Conservation (phyloP, 2,797 vertebrate genomes). For the Avahi laniger region DNA sequence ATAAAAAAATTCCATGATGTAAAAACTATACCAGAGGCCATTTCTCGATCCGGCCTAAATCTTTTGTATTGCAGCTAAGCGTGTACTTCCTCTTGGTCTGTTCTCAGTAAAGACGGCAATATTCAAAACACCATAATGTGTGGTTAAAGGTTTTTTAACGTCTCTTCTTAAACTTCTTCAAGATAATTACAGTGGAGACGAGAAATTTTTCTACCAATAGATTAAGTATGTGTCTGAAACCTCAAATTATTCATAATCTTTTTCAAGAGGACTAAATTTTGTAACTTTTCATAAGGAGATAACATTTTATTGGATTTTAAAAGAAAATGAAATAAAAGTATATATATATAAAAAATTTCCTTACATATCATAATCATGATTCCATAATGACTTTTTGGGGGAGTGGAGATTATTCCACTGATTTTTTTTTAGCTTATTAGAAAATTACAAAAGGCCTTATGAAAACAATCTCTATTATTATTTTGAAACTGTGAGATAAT, state of each 20-base stretch:
- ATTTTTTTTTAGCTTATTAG: slow-evolving; percentile 40
- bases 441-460: slow-evolving; percentile 25
- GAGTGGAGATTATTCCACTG: background rate
- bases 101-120: background rate
- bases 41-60: background rate
- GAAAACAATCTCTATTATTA: slow-evolving; percentile 31
- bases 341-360: slow-evolving; percentile 35
- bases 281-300: slow-evolving; percentile 66
- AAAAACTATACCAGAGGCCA: background rate
- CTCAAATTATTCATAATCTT: slow-evolving; percentile 73
- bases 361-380: background rate
- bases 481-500: slow-evolving; percentile 28
- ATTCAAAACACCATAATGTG: slow-evolving; percentile 43
- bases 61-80: background rate
- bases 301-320: slow-evolving; percentile 64
- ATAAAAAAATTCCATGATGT: slow-evolving; percentile 21
- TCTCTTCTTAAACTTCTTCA: slow-evolving; percentile 25
- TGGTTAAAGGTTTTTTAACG: slow-evolving; percentile 28
- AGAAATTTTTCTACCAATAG: slow-evolving; percentile 67
- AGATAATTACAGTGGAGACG: slow-evolving; percentile 67
- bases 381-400: slow-evolving; percentile 14
- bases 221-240: slow-evolving; percentile 74
- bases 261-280: slow-evolving; percentile 61
- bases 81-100: background rate
- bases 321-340: slow-evolving; percentile 61